Conservation (phyloP, 2,888 invertebrate genomes). For the Hirudinaria manillensis region DNA sequence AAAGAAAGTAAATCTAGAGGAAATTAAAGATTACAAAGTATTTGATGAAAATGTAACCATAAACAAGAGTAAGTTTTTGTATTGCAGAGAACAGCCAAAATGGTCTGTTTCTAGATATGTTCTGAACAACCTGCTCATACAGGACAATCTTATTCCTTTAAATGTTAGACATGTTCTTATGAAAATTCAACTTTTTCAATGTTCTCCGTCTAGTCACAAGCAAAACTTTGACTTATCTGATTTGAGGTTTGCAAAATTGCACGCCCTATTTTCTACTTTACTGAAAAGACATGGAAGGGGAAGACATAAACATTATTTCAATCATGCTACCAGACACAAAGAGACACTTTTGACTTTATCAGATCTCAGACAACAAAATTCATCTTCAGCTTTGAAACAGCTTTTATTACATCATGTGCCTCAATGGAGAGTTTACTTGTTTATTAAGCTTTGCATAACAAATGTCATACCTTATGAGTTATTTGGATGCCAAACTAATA, state of each 20-base stretch:
- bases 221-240: neutral
- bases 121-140: neutral
- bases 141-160: neutral
- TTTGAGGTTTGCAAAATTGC: neutral
- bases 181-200: constrained; percentile 10
- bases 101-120: neutral
- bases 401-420: neutral
- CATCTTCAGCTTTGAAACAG: neutral
- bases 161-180: neutral
- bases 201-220: neutral
- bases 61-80: constrained; percentile 1
- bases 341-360: neutral
- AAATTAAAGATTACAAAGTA: neutral
- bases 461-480: constrained; percentile 26
- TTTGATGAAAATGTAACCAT: constrained; percentile 14
- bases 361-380: neutral
- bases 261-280: neutral
- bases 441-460: constrained; percentile 14
- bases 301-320: constrained; percentile 9
- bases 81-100: neutral
- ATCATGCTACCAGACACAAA: neutral
- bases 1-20: neutral
- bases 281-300: neutral
- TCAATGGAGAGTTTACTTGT: constrained; percentile 15
- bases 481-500: constrained; percentile 23